Evolutionary conservation across 1,140 invertebrate genomes (phyloP), one percentile per base, ranked within the genome.

Genomic region (Ceratosolen solmsi): DNA sequence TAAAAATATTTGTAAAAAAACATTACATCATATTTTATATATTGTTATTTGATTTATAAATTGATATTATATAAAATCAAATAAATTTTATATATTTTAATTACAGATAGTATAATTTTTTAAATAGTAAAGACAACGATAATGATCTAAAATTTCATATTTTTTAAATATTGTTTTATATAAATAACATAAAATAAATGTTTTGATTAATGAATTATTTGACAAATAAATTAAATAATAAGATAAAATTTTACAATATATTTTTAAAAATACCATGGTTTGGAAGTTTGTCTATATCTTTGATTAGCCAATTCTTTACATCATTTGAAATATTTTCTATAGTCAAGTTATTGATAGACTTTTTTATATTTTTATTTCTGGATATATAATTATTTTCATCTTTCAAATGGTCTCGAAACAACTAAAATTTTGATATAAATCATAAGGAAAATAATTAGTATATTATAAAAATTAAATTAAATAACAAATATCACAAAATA

Each of bases 261-360:
- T 60, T 25, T 33, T 80, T 46, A 22, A 46, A 63, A 65, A 54
- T 71, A 79, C 81, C 68, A 65, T 41, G 51, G 17, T 1, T 8
- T 65, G 81, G 81, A 65, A 22, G 20, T 65, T 74, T 78, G 1
- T 82, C 81, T 63, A 15, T 38, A 27, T 58, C 25, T 13, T 63
- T 49, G n/a, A 15, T 38, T 36, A 82, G 38, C 81, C 81, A 82
- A n/a, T 71, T 51, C 9, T 54, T 38, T 15, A 78, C 15, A 30
- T 7, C 2, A 51, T 63, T 46, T 22, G 74, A 30, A 30, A 76
- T 54, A 20, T 9, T 76, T 30, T 30, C 13, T 22, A 46, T 2
- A 33, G n/a, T 72, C n/a, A n/a, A n/a, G 51, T 36, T n/a, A 49
- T 33, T 58, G 11, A 13, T 58, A 49, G 15, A n/a, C 20, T 70